These are phyloP conservation scores for Acheta domesticus DNA, from an alignment of 2,888 invertebrate genomes.

Conservation along the genomic window DNA sequence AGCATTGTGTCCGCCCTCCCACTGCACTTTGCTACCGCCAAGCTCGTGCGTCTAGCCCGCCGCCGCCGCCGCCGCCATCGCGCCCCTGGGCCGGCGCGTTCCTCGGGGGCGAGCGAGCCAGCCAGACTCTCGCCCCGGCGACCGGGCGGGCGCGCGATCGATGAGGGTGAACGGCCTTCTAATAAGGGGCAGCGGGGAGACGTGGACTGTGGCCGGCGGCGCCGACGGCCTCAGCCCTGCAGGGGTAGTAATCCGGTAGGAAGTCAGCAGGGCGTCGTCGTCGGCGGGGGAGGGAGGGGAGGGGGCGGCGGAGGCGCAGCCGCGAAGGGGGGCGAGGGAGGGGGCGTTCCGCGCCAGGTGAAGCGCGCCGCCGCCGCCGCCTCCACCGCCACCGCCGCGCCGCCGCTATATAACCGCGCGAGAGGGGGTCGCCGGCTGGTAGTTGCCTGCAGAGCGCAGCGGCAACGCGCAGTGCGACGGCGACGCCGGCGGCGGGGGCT, in stretches of 20 bases:
- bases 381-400: slow-evolving; percentile 20
- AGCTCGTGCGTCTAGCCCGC: neutral
- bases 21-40: too few relatives aligned
- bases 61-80: neutral
- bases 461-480: neutral
- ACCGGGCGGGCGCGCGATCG: neutral
- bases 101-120: too few relatives aligned
- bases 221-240: neutral
- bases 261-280: neutral
- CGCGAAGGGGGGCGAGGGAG: neutral
- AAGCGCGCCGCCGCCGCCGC: neutral
- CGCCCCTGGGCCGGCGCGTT: neutral
- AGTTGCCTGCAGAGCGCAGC: neutral
- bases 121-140: slow-evolving; percentile 30
- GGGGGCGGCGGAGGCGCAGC: neutral
- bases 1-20: too few relatives aligned
- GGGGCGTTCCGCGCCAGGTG: slow-evolving; percentile 12
- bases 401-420: slow-evolving; percentile 21
- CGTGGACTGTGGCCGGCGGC: neutral
- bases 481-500: neutral
- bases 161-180: neutral
- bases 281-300: neutral
- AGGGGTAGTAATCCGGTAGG: neutral
- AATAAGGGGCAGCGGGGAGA: neutral
- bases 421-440: neutral